Evolutionary conservation across 1,140 invertebrate species (phyloP).

Genomic region (Platorchestia sp.): DNA sequence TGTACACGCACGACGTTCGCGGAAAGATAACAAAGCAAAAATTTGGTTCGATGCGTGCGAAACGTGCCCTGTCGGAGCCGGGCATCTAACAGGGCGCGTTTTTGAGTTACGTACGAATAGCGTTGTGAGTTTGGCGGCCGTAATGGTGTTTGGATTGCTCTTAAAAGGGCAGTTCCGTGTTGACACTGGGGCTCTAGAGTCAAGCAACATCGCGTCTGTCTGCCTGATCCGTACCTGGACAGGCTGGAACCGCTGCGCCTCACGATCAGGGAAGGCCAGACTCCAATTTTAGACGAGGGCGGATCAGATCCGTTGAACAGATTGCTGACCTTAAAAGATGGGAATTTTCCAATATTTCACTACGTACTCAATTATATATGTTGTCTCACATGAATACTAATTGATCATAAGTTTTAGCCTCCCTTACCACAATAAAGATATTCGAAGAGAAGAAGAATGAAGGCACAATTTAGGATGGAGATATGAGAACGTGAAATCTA

Average conservation of each 20-base stretch:
- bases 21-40: not conserved
- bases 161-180: constrained; percentile 38
- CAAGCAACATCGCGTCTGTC: not conserved
- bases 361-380: too few species aligned
- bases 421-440: too few species aligned
- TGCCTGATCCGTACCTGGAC: not conserved
- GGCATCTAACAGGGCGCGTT: not conserved
- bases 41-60: constrained; percentile 20
- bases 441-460: too few species aligned
- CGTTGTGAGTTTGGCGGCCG: not conserved
- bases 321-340: too few species aligned
- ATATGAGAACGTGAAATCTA: too few species aligned
- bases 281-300: too few species aligned
- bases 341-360: too few species aligned
- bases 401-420: too few species aligned
- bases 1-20: not conserved
- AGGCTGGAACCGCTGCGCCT: not conserved
- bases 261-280: not conserved
- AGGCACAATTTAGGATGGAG: too few species aligned
- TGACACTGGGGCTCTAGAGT: not conserved
- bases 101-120: constrained; percentile 13
- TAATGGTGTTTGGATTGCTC: constrained; percentile 20
- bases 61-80: not conserved
- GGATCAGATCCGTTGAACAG: too few species aligned
- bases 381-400: too few species aligned